Percentiles rank a stretch among this genome's conserved stretches.
Evolutionary conservation across 2,797 vertebrate genomes (phyloP).

Genomic region (Artibeus lituratus): DNA sequence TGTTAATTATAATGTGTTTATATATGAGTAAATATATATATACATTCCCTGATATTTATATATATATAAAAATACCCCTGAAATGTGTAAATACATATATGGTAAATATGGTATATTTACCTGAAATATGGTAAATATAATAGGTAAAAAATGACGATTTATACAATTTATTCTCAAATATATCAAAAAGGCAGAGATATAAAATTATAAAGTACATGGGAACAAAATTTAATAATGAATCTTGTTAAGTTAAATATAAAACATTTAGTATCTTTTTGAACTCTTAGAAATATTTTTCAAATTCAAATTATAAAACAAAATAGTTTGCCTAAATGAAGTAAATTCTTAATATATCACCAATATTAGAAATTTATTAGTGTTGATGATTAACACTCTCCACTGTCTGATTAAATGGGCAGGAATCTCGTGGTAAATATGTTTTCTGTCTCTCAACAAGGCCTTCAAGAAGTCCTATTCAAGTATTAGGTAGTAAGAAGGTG

Average conservation of each 20-base stretch:
- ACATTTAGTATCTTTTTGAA: neutral
- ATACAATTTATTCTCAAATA: neutral
- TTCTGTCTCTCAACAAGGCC: neutral
- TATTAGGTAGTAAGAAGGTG: neutral
- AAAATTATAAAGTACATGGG: neutral
- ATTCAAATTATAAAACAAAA: neutral
- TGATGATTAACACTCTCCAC: neutral
- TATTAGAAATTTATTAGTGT: neutral
- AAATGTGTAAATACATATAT: no score
- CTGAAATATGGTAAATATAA: neutral
- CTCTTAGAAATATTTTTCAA: neutral
- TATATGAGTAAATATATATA: neutral
- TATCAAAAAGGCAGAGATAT: neutral
- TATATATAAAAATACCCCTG: no score
- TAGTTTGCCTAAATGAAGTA: neutral
- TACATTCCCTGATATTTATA: no score
- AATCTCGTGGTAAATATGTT: neutral
- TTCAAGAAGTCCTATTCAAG: neutral
- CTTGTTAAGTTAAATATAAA: neutral
- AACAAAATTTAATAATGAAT: neutral
- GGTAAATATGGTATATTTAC: no score
- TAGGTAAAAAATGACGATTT: neutral
- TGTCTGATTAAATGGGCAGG: neutral
- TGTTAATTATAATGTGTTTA: neutral
- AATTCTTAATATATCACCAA: neutral